These are phyloP conservation scores for Rostratula benghalensis DNA, from an alignment of 2,113 vertebrate species.

Conservation along the genomic window DNA sequence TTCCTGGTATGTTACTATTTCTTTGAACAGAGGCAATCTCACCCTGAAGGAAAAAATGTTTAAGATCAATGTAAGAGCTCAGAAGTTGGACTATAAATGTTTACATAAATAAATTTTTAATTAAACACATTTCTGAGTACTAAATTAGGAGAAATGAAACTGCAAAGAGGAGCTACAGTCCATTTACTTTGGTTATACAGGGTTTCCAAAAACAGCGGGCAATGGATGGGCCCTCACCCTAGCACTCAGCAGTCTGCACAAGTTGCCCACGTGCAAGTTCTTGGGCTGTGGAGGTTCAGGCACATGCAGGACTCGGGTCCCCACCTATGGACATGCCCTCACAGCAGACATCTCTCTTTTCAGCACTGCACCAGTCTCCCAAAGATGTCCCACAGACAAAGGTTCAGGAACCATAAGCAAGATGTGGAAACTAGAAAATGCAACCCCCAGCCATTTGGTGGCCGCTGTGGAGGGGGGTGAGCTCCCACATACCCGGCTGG, in stretches of 20 bases:
- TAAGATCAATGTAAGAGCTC: background rate
- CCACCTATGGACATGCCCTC: accelerated
- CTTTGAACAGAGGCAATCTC: slow-evolving; percentile 56
- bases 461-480: background rate
- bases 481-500: accelerated
- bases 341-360: background rate
- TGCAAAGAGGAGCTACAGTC: background rate
- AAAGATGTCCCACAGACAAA: background rate
- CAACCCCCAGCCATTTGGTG: background rate
- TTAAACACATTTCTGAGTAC: background rate
- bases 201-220: background rate
- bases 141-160: background rate
- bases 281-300: background rate
- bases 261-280: background rate
- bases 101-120: background rate
- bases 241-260: background rate
- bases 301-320: accelerated
- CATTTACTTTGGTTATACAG: background rate
- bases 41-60: slow-evolving; percentile 60
- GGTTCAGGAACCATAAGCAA: background rate
- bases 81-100: background rate
- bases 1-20: slow-evolving; percentile 21
- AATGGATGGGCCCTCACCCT: background rate
- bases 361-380: background rate
- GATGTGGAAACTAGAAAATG: background rate